A percentile compares a stretch with the other conserved stretches of the same genome.
These are phyloP conservation scores for Vanacampus margaritifer DNA, from an alignment of 2,113 vertebrate genomes.

Conservation along the genomic window DNA sequence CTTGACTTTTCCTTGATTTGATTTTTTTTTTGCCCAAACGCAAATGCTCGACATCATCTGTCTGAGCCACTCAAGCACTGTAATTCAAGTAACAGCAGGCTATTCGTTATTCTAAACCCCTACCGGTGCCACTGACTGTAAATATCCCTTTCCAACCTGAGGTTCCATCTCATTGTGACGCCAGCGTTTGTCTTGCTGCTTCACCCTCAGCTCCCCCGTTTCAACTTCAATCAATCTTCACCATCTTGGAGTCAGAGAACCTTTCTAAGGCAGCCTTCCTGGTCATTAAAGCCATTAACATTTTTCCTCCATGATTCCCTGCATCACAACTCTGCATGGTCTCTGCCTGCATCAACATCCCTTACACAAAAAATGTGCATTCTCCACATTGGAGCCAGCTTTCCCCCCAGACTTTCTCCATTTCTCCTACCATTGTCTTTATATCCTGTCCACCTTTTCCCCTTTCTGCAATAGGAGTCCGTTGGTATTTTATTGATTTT, in stretches of 20 bases:
- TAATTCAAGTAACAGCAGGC: neutral
- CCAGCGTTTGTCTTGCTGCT: slow-evolving; percentile 9
- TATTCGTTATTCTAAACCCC: slow-evolving; percentile 7
- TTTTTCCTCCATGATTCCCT: slow-evolving; percentile 49
- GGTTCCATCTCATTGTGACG: slow-evolving; percentile 9
- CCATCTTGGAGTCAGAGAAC: slow-evolving; percentile 22
- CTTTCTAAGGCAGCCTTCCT: slow-evolving; percentile 38
- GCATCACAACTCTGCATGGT: neutral
- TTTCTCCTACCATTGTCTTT: neutral
- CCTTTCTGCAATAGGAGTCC: neutral
- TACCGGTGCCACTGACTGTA: slow-evolving; percentile 8
- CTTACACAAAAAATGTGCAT: neutral
- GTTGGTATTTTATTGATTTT: neutral
- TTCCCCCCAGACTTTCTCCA: too few relatives aligned
- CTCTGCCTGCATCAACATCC: neutral
- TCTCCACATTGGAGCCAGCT: neutral
- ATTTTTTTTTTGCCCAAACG: neutral
- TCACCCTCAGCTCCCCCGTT: slow-evolving; percentile 19
- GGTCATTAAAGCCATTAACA: slow-evolving; percentile 59
- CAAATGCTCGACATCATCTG: neutral
- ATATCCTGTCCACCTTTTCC: neutral
- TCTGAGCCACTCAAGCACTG: neutral
- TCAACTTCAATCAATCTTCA: slow-evolving; percentile 41
- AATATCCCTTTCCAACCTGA: neutral
- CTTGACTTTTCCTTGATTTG: neutral